Percentiles rank a stretch among this genome's conserved stretches.
phyloP scores from a whole-genome alignment of 1,140 invertebrate genomes.

The Drosophila baimaii region DNA sequence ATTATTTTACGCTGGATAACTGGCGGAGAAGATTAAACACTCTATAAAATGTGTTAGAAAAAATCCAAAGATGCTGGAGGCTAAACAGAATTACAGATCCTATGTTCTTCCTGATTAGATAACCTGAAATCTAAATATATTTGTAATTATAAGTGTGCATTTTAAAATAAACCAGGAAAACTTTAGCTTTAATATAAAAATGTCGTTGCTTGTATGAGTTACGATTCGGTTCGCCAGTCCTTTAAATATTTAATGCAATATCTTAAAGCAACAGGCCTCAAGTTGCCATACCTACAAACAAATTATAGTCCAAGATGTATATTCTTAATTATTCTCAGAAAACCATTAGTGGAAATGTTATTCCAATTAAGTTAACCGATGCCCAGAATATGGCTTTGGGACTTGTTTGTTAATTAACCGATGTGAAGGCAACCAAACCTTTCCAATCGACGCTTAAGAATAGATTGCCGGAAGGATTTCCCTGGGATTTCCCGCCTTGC shows the following conservation, averaged over 20 bases:
- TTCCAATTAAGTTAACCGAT: slow-evolving; percentile 16
- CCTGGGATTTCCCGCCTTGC: slow-evolving; percentile 18
- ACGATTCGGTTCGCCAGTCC: neutral
- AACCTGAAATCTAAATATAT: too few species aligned
- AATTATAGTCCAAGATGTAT: neutral
- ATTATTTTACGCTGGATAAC: slow-evolving; percentile 7
- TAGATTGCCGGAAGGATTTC: slow-evolving; percentile 33
- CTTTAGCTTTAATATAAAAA: too few species aligned
- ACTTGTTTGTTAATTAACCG: slow-evolving; percentile 41
- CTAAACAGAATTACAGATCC: too few species aligned
- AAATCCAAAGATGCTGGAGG: neutral
- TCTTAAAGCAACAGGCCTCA: neutral
- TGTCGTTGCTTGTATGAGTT: too few species aligned
- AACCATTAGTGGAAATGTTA: slow-evolving; percentile 24
- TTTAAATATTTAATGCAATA: slow-evolving; percentile 1
- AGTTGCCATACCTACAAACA: neutral
- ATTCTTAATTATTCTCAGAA: slow-evolving; percentile 17
- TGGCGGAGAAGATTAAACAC: slow-evolving; percentile 17
- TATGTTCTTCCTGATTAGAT: neutral
- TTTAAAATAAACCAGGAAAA: too few species aligned
- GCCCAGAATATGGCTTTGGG: slow-evolving; percentile 17
- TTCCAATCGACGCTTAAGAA: slow-evolving; percentile 6
- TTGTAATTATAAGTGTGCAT: too few species aligned
- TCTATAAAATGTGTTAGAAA: slow-evolving; percentile 8
- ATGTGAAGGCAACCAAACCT: slow-evolving; percentile 1